Evolutionary conservation across 2,888 invertebrate species (phyloP), one percentile per base, ranked within the genome.

Genomic region (Scaptomyza caliginosa): DNA sequence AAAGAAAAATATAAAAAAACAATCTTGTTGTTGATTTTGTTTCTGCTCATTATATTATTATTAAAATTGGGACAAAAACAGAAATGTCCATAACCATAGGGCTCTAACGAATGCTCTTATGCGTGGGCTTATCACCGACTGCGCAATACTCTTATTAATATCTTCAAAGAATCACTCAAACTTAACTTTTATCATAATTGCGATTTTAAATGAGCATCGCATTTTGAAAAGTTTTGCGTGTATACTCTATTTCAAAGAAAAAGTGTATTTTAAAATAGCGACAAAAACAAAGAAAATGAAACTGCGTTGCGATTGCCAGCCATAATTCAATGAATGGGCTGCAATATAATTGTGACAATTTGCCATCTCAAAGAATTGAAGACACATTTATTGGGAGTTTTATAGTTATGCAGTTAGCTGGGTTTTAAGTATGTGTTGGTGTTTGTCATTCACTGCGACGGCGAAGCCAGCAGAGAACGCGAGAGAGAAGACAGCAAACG

Each of bases 1-100:
- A 68, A 66, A 62, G 76, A 67, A 63, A 75, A 75, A 63, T 7
- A 67, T 58, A 24, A 49, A 78, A 66, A 67, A 72, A 56, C 51
- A 65, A 72, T 73, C 24, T 55, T 55, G 30, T 39, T 52, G 24
- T 23, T 65, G 16, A 34, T 59, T 11, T 34, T 46, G 52, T 57
- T 42, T 13, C 51, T n/a, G 30, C 46, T 56, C 38, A 19, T 52
- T 42, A 43, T 60, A 24, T 62, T 32, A 55, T 56, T 54, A 62
- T 59, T 62, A 26, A 64, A 58, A 58, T 34, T 52, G 40, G 28
- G 64, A 55, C 70, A 50, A 64, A 52, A 55, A 54, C 43, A 74
- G 13, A 58, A 32, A 34, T 42, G 32, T 67, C 49, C 52, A 75
- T 54, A 59, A 59, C 42, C 54, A 42, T 67, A 63, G 59, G 72